Conservation (phyloP, 2,888 invertebrate species). For the Carpatolechia fugitivella region DNA sequence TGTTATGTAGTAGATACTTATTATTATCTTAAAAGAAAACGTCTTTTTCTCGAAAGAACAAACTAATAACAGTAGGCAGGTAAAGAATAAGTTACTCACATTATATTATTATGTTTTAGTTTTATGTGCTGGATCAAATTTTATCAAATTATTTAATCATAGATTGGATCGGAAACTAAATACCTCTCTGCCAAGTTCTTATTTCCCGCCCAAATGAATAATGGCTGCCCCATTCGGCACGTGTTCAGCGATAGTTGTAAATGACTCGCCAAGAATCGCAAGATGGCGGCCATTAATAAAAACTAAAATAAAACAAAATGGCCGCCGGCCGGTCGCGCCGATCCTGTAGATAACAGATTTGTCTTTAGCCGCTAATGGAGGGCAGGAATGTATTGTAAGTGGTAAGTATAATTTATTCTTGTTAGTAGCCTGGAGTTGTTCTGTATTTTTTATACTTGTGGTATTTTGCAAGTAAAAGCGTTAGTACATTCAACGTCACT, state of each 20-base stretch:
- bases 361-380: constrained; percentile 6
- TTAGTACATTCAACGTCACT: too few species aligned
- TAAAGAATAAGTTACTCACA: too few species aligned
- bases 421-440: neutral
- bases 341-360: neutral
- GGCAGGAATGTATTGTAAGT: neutral
- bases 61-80: too few species aligned
- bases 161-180: neutral
- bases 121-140: too few species aligned
- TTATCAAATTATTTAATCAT: too few species aligned
- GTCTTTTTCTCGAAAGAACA: too few species aligned
- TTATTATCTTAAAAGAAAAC: too few species aligned
- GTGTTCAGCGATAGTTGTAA: constrained; percentile 17
- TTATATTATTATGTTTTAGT: too few species aligned
- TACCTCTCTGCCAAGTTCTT: constrained; percentile 1
- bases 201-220: constrained; percentile 12
- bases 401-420: neutral
- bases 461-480: too few species aligned
- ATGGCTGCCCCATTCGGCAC: constrained; percentile 9
- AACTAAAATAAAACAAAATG: constrained; percentile 10
- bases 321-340: neutral
- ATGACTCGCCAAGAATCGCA: constrained; percentile 8
- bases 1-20: too few species aligned
- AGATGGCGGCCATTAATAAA: constrained; percentile 16
- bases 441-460: too few species aligned